Evolutionary conservation across 2,797 vertebrate genomes (phyloP).

Genomic region (Gallinago nigripennis): DNA sequence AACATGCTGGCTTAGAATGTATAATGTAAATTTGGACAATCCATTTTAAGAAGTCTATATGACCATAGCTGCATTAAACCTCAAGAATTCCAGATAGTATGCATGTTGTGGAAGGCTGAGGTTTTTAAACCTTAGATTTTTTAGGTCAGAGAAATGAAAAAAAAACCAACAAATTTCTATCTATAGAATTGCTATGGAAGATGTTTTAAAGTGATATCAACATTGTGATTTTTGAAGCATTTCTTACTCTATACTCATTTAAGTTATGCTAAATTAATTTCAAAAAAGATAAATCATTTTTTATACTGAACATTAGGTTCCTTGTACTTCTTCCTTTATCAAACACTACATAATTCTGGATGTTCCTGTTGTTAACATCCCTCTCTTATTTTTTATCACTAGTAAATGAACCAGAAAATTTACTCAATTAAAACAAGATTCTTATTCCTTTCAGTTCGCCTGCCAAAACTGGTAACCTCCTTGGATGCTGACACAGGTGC

Average conservation of each 20-base stretch:
- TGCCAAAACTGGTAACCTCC: background rate
- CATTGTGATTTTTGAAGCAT: background rate
- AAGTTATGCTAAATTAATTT: background rate
- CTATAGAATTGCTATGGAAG: background rate
- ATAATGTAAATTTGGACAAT: background rate
- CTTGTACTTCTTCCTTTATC: background rate
- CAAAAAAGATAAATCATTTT: background rate
- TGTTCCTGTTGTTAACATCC: background rate
- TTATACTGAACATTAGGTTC: background rate
- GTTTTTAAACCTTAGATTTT: background rate
- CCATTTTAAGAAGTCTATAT: background rate
- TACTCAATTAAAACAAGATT: background rate
- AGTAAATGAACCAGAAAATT: background rate
- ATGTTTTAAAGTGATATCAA: background rate
- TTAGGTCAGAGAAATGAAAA: background rate
- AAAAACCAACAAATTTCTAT: fast-evolving
- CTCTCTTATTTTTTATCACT: background rate
- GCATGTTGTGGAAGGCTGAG: background rate
- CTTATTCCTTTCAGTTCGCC: background rate
- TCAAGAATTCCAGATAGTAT: background rate
- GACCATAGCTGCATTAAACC: background rate
- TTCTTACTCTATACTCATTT: background rate
- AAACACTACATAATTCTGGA: background rate
- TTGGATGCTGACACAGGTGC: background rate
- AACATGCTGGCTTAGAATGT: background rate